Conservation (phyloP, 2,797 vertebrate genomes). For the Morelia viridis region DNA sequence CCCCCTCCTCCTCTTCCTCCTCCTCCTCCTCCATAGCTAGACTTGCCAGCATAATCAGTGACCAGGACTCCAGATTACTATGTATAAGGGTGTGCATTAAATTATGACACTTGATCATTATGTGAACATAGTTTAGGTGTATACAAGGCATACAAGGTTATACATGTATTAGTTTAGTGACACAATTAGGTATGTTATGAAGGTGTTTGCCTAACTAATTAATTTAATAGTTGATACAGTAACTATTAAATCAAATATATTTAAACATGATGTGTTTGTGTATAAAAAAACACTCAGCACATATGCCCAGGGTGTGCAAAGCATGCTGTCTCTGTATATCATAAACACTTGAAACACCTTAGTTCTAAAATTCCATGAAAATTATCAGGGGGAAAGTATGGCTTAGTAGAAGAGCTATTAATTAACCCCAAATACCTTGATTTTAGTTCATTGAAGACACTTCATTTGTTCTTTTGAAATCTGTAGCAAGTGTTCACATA, state of each 20-base stretch:
- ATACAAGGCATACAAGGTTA: background rate
- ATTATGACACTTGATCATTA: background rate
- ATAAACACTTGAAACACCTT: slow-evolving; percentile 43
- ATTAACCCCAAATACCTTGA: slow-evolving; percentile 61
- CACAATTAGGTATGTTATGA: slow-evolving; percentile 23
- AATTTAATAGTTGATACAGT: slow-evolving; percentile 14
- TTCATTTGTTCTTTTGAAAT: slow-evolving; percentile 67
- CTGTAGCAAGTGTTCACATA: slow-evolving; percentile 40
- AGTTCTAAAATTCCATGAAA: slow-evolving; percentile 37
- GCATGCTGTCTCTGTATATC: slow-evolving; percentile 29
- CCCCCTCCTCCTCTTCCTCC: no score
- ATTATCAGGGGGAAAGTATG: slow-evolving; percentile 43
- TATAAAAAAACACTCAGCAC: no score
- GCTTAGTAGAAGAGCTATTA: slow-evolving; percentile 42
- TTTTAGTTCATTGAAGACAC: slow-evolving; percentile 44
- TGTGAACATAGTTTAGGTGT: background rate
- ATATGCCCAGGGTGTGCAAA: background rate
- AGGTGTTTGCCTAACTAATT: background rate
- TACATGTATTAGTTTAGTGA: slow-evolving; percentile 29
- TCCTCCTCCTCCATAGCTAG: no score
- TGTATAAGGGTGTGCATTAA: background rate
- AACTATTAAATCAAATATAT: no score
- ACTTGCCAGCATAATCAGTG: no score
- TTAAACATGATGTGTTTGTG: no score
- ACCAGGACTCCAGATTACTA: no score